A percentile compares a stretch with the other conserved stretches of the same genome.
Evolutionary conservation across 1,140 invertebrate species (phyloP).

Genomic region (Lepidurus packardi): DNA sequence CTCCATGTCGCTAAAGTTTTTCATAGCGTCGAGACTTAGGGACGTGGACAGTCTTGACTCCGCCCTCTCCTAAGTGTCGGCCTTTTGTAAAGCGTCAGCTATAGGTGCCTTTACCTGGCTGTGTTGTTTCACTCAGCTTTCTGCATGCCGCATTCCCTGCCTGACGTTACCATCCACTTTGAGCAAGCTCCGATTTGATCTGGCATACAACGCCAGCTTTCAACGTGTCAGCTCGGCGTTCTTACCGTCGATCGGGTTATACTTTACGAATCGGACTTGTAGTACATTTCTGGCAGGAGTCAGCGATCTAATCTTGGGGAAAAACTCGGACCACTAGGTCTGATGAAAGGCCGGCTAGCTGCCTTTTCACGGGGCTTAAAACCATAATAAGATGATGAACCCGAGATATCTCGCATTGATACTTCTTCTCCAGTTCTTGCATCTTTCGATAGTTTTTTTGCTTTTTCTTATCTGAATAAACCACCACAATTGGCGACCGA

Average conservation of each 20-base stretch:
- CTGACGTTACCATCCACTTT: background rate
- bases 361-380: background rate
- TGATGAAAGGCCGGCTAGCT: slow-evolving; percentile 14
- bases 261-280: background rate
- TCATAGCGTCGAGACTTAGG: background rate
- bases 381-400: background rate
- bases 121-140: background rate
- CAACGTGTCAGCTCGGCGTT: background rate
- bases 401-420: no score
- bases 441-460: no score
- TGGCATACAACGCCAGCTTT: slow-evolving; percentile 10
- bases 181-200: slow-evolving; percentile 6
- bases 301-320: background rate
- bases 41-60: background rate
- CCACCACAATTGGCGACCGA: background rate
- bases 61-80: slow-evolving; percentile 2
- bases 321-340: background rate
- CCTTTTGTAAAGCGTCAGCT: background rate
- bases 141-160: background rate
- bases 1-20: slow-evolving; percentile 3
- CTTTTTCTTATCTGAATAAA: no score
- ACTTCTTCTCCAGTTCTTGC: no score
- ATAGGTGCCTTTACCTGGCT: background rate
- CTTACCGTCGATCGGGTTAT: background rate
- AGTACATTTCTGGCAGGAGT: background rate